Conservation (phyloP, 53 echinoderm and acorn worm species). For the Astropecten irregularis region DNA sequence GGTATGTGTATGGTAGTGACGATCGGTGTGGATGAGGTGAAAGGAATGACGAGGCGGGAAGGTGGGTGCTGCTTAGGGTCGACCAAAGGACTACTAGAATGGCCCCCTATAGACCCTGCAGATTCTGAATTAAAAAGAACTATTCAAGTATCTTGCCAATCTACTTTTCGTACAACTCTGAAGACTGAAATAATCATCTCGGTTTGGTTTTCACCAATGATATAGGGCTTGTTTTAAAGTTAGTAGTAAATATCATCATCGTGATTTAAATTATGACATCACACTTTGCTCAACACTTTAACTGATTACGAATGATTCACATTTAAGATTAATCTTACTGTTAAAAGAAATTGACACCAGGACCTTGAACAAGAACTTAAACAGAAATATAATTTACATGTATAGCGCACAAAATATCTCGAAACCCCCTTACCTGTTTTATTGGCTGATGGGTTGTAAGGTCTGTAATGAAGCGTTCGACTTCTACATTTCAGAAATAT, state of each 20-base stretch:
- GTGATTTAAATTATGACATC: too few species aligned
- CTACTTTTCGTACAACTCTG: too few species aligned
- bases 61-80: neutral
- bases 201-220: too few species aligned
- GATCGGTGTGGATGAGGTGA: conserved; percentile 22
- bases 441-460: neutral
- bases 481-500: conserved; percentile 18
- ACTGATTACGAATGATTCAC: too few species aligned
- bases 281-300: too few species aligned
- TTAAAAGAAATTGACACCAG: too few species aligned
- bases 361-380: too few species aligned
- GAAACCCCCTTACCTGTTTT: neutral
- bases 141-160: neutral
- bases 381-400: too few species aligned
- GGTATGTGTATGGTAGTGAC: conserved; percentile 46
- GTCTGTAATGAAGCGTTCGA: neutral
- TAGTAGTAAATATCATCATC: too few species aligned
- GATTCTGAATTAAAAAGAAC: neutral
- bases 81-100: conserved; percentile 3
- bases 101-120: neutral
- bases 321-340: too few species aligned
- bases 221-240: too few species aligned
- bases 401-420: neutral
- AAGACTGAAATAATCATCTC: too few species aligned
- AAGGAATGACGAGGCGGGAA: neutral